phyloP scores from a whole-genome alignment of 2,113 vertebrate species.

The Protobothrops flavoviridis region DNA sequence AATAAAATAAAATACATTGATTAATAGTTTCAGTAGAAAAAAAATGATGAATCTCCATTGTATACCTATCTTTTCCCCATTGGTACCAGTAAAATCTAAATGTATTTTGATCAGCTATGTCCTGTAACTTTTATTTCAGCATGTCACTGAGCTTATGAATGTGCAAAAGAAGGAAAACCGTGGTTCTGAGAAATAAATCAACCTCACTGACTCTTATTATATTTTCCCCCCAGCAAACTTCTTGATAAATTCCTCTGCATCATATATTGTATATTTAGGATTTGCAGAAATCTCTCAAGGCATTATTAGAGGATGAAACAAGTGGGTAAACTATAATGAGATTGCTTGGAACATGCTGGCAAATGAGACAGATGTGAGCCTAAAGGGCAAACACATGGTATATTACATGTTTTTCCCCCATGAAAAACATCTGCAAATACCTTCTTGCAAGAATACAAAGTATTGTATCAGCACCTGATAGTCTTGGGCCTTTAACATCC shows the following conservation, averaged over 20 bases:
- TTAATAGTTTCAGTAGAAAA: neutral
- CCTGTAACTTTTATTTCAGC: neutral
- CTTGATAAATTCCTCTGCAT: neutral
- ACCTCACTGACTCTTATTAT: neutral
- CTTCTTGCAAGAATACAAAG: constrained; percentile 6
- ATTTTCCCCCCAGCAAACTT: neutral
- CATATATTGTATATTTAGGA: neutral
- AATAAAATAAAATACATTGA: neutral
- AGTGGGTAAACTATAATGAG: neutral
- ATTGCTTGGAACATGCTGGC: neutral
- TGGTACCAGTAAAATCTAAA: neutral
- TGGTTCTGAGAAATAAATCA: neutral
- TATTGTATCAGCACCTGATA: neutral
- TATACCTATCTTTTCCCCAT: neutral
- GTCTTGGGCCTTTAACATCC: neutral
- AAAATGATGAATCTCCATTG: neutral
- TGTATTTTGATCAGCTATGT: neutral
- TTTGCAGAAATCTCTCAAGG: neutral
- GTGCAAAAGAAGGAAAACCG: neutral
- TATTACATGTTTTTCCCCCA: constrained; percentile 9
- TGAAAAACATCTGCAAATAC: neutral
- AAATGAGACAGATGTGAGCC: constrained; percentile 30
- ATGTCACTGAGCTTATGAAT: neutral
- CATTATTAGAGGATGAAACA: neutral
- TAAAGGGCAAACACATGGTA: constrained; percentile 24